phyloP scores from a whole-genome alignment of 2,888 invertebrate genomes.

The Chironomus riparius region DNA sequence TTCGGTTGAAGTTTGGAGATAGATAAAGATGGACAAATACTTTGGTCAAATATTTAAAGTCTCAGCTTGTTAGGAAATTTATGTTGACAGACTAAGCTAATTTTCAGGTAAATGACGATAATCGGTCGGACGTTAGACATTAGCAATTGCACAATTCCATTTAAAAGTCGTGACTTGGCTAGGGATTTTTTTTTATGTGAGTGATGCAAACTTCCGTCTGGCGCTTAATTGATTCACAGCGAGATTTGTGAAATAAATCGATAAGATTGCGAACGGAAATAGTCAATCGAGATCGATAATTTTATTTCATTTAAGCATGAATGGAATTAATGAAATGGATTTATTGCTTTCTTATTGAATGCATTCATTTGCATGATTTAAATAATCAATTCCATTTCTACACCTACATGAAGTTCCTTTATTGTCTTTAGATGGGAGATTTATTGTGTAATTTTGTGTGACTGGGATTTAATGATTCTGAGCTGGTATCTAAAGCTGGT shows the following conservation, averaged over 20 bases:
- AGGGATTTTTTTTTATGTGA: too few relatives aligned
- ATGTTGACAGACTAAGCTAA: not conserved
- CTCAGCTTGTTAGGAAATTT: not conserved
- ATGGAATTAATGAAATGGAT: not conserved
- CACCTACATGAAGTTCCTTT: not conserved
- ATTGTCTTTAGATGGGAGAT: not conserved
- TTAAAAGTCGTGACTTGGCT: not conserved
- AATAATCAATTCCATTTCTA: not conserved
- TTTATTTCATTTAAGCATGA: not conserved
- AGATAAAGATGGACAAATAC: not conserved
- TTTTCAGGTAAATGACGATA: not conserved
- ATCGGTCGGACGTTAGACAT: not conserved
- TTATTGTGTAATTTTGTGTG: too few relatives aligned
- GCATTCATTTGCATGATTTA: not conserved
- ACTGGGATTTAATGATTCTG: too few relatives aligned
- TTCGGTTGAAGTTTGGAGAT: not conserved
- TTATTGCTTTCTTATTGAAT: conserved; percentile 8
- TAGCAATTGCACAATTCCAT: not conserved
- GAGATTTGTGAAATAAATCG: not conserved
- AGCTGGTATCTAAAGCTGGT: too few relatives aligned
- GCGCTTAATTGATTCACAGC: not conserved
- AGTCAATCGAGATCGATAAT: not conserved
- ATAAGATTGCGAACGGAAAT: not conserved
- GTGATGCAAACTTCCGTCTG: not conserved
- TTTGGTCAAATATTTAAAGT: not conserved